phyloP scores from a whole-genome alignment of 2,888 invertebrate species.

The Mythimna pallens region DNA sequence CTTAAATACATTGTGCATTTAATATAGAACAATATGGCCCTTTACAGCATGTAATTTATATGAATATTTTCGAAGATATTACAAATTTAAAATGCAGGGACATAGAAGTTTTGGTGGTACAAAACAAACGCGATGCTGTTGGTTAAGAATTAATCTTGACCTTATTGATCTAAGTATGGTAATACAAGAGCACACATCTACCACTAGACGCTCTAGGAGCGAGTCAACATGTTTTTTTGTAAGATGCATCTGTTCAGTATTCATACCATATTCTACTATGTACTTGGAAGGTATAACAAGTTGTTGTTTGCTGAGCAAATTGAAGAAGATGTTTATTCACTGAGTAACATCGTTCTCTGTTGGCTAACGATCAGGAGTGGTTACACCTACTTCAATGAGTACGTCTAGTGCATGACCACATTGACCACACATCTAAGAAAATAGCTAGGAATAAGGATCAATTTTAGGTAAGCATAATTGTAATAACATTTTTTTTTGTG shows the following conservation, averaged over 20 bases:
- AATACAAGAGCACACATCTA: conserved; percentile 42
- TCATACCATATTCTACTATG: conserved; percentile 31
- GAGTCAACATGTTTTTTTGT: conserved; percentile 55
- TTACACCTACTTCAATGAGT: background rate
- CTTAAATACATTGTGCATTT: too few relatives aligned
- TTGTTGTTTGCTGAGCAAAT: conserved; percentile 22
- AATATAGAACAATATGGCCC: too few relatives aligned
- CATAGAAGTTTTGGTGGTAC: background rate
- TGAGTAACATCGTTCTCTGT: background rate
- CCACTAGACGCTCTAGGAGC: conserved; percentile 10
- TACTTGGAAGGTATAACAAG: conserved; percentile 21
- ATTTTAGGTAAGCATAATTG: too few relatives aligned
- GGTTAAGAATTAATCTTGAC: conserved; percentile 34
- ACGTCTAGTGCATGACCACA: background rate
- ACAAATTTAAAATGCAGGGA: too few relatives aligned
- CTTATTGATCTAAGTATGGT: conserved; percentile 49
- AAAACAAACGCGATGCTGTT: conserved; percentile 12
- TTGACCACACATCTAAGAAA: background rate
- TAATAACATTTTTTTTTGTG: too few relatives aligned
- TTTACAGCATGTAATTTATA: too few relatives aligned
- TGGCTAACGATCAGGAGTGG: background rate
- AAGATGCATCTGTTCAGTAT: conserved; percentile 37
- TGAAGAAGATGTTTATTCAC: conserved; percentile 18
- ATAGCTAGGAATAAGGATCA: too few relatives aligned
- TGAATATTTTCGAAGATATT: too few relatives aligned